phyloP scores from a whole-genome alignment of 2,113 vertebrate species.

The Chaetura pelagica region DNA sequence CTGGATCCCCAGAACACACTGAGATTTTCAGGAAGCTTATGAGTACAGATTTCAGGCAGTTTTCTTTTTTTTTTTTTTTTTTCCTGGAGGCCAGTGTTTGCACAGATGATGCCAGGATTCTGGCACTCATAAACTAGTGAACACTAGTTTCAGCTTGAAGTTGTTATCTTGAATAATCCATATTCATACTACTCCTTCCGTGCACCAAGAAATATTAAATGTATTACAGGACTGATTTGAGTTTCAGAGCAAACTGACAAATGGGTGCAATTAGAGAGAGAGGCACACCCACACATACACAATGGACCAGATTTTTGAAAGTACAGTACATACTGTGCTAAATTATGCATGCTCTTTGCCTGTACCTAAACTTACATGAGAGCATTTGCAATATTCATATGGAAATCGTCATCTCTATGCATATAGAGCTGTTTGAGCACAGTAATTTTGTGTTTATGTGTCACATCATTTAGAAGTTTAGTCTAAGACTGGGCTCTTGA shows the following conservation, averaged over 20 bases:
- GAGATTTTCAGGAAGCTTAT: not conserved
- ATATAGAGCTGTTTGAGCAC: slow-evolving; percentile 50
- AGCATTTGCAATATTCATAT: slow-evolving; percentile 70
- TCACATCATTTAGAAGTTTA: slow-evolving; percentile 49
- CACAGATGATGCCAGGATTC: slow-evolving; percentile 17
- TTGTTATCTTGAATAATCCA: slow-evolving; percentile 40
- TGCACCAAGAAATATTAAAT: slow-evolving; percentile 57
- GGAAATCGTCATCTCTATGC: slow-evolving; percentile 57
- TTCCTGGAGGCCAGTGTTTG: not conserved
- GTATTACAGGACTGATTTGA: slow-evolving; percentile 59
- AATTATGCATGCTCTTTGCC: slow-evolving; percentile 63
- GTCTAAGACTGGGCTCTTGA: slow-evolving; percentile 35
- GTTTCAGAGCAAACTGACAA: slow-evolving; percentile 69
- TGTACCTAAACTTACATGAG: slow-evolving; percentile 68
- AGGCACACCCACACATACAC: slow-evolving; percentile 70
- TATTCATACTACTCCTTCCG: slow-evolving; percentile 58
- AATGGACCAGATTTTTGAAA: slow-evolving; percentile 71
- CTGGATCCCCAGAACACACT: not conserved
- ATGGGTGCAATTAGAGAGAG: slow-evolving; percentile 69
- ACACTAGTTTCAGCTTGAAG: not conserved
- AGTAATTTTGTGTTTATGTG: slow-evolving; percentile 57
- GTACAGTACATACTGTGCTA: slow-evolving; percentile 69
- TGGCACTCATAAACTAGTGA: not conserved
- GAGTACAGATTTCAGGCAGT: slow-evolving; percentile 1
- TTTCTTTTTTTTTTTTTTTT: not conserved